Conservation (phyloP, 1,140 invertebrate genomes). For the Linepithema humile region DNA sequence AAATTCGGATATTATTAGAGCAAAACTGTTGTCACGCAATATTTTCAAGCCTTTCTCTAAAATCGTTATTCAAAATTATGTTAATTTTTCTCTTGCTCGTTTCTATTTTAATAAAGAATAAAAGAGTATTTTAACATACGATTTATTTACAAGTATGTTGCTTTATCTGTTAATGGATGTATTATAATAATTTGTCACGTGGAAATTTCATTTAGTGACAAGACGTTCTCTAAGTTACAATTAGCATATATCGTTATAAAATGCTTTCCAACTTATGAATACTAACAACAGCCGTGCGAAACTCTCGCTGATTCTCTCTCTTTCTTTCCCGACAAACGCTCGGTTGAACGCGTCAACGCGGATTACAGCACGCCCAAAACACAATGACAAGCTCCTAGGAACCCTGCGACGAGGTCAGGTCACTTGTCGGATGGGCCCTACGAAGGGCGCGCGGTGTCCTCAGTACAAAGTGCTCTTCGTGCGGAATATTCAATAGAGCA, state of each 20-base stretch:
- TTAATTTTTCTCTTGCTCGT: neutral
- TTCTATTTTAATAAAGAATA: neutral
- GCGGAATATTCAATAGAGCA: constrained; percentile 60
- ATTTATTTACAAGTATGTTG: neutral
- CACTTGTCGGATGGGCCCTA: constrained; percentile 45
- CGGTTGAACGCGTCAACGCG: constrained; percentile 49
- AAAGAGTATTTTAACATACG: no score
- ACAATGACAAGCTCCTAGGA: constrained; percentile 54
- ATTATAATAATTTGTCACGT: neutral
- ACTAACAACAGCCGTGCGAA: constrained; percentile 38
- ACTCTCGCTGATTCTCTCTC: constrained; percentile 40
- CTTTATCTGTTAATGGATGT: neutral
- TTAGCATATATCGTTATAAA: constrained; percentile 19
- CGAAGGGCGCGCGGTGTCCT: constrained; percentile 34
- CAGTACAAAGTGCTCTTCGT: constrained; percentile 53
- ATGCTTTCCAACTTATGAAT: constrained; percentile 36
- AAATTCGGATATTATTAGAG: neutral
- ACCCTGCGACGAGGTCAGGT: constrained; percentile 48
- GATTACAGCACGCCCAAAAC: constrained; percentile 68
- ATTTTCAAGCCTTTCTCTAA: no score
- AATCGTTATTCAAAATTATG: no score
- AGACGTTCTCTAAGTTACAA: constrained; percentile 11
- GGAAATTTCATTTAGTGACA: neutral
- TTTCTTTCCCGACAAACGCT: constrained; percentile 56
- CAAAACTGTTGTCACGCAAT: neutral